Base-by-base conservation (phyloP, 2,888 invertebrate genomes). In the Pardosa pseudoannulata region DNA sequence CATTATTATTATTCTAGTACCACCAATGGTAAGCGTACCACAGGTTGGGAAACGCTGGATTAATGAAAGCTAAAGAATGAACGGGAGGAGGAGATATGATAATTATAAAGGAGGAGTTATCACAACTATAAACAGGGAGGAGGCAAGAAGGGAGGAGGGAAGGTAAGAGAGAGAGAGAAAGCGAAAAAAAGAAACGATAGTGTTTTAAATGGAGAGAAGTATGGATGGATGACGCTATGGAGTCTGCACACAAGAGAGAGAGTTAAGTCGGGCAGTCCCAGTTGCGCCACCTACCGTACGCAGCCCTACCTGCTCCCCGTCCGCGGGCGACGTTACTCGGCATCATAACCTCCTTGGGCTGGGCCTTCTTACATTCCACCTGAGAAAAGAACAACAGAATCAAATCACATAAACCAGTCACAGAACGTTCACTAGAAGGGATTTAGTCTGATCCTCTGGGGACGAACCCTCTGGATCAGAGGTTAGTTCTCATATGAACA, bases 351-450 rank as follows among this genome's bases (percentile, higher is more conserved):
- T 99, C 99, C 94, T 99, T 99, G 90, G 99, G 99, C 93, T 99
- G 99, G 92, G 99, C 99, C 93, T 99, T 99, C 95, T 99, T 99
- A 94, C 98, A 98, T 94, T 99, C 99, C 94, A 98, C 98, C 98
- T 99, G 94, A 93, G 93, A 56, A 36, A 9, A 36, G 9, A 9
- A 36, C 6, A 9, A 36, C 36, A 36, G n/a, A n/a, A n/a, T n/a
- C n/a, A n/a, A n/a, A n/a, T n/a, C n/a, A n/a, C n/a, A n/a, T n/a
- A n/a, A n/a, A n/a, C n/a, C n/a, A n/a, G n/a, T n/a, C n/a, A n/a
- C n/a, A n/a, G n/a, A n/a, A n/a, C n/a, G n/a, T n/a, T n/a, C n/a
- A n/a, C n/a, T n/a, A n/a, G n/a, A n/a, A n/a, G n/a, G n/a, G n/a
- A n/a, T n/a, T n/a, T n/a, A n/a, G n/a, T n/a, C n/a, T n/a, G n/a